phyloP scores from a whole-genome alignment of 2,113 vertebrate genomes.

The Epinephelus cyanopodus region DNA sequence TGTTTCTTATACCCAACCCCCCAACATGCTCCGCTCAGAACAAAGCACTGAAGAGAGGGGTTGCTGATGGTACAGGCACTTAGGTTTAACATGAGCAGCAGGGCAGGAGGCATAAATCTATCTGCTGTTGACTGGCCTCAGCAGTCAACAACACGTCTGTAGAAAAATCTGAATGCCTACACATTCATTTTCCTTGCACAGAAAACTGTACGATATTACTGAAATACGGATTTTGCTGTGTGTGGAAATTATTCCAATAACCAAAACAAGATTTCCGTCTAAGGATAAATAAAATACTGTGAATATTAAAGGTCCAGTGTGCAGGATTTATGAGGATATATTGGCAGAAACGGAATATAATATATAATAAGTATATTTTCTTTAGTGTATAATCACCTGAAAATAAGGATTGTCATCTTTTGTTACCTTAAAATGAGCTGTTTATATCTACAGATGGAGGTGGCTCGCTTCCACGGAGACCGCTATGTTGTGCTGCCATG shows the following conservation, averaged over 20 bases:
- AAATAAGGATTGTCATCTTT: too few species aligned
- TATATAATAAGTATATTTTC: too few species aligned
- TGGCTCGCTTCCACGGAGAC: too few species aligned
- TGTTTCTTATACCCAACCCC: slow-evolving; percentile 58
- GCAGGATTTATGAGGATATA: too few species aligned
- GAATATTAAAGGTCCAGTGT: neutral
- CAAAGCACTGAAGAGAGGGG: slow-evolving; percentile 35
- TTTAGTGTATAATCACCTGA: too few species aligned
- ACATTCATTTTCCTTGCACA: neutral
- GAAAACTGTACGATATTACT: neutral
- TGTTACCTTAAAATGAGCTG: too few species aligned
- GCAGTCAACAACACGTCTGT: neutral
- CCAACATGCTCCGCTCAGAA: slow-evolving; percentile 42
- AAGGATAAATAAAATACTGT: neutral
- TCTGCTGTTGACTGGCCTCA: neutral
- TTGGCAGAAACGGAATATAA: too few species aligned
- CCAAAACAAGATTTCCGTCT: neutral
- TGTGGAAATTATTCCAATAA: neutral
- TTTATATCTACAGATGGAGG: too few species aligned
- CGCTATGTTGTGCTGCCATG: too few species aligned
- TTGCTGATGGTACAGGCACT: slow-evolving; percentile 40
- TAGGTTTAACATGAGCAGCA: slow-evolving; percentile 37
- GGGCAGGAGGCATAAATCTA: neutral
- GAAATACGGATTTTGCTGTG: neutral
- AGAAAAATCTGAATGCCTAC: neutral